phyloP scores from a whole-genome alignment of 2,113 vertebrate genomes.

The Morone saxatilis region DNA sequence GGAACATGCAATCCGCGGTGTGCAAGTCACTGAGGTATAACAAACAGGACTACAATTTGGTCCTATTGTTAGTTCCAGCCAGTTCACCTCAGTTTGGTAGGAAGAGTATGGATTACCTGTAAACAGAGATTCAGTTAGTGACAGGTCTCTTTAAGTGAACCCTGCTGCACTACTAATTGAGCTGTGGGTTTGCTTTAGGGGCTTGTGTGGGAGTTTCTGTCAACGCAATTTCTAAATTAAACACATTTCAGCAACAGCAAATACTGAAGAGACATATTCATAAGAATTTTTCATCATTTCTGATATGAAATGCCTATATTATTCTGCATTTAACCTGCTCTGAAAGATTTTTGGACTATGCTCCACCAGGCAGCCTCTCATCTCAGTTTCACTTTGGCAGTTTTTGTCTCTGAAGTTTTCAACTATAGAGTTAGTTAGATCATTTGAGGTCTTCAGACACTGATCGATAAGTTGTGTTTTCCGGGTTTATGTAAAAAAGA shows the following conservation, averaged over 20 bases:
- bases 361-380: conserved; percentile 1
- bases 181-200: conserved; percentile 54
- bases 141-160: conserved; percentile 49
- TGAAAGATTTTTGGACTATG: background rate
- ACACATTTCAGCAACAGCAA: conserved; percentile 73
- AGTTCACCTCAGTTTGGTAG: conserved; percentile 38
- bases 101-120: conserved; percentile 58
- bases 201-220: conserved; percentile 74
- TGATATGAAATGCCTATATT: conserved; percentile 52
- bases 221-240: conserved; percentile 78
- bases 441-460: background rate
- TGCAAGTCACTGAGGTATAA: conserved; percentile 4
- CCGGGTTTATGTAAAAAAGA: conserved; percentile 8
- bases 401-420: conserved; percentile 4
- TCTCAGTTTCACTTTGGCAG: conserved; percentile 5
- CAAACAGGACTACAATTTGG: conserved; percentile 17
- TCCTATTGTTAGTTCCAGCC: conserved; percentile 42
- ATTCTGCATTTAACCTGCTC: conserved; percentile 40
- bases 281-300: conserved; percentile 60
- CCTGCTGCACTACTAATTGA: conserved; percentile 59
- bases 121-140: conserved; percentile 44
- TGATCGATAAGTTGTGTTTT: conserved; percentile 1
- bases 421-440: background rate
- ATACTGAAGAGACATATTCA: conserved; percentile 65
- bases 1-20: conserved; percentile 22